Percentiles rank a stretch among this genome's conserved stretches.
These are phyloP conservation scores for Turnix velox DNA, from an alignment of 2,113 vertebrate species.

Conservation along the genomic window DNA sequence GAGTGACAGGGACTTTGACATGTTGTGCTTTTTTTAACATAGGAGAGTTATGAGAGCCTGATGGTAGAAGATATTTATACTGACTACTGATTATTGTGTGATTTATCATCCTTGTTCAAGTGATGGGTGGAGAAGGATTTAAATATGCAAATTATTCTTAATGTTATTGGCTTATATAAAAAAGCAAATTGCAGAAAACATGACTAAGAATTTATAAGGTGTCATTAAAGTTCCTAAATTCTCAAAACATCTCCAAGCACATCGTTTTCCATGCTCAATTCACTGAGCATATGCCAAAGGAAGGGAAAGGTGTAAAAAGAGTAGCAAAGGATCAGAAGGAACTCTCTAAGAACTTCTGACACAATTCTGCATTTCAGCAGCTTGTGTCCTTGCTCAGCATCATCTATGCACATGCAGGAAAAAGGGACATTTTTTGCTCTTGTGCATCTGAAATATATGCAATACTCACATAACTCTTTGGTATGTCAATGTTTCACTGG, in stretches of 20 bases:
- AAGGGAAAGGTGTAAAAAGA: background rate
- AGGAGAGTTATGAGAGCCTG: background rate
- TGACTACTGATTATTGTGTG: background rate
- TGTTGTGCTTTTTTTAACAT: background rate
- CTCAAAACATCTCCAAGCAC: background rate
- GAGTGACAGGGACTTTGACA: background rate
- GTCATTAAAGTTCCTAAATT: background rate
- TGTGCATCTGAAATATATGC: background rate
- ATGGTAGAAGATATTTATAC: background rate
- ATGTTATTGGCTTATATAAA: background rate
- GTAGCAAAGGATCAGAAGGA: background rate
- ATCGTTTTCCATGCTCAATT: background rate
- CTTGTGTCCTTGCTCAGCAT: accelerated
- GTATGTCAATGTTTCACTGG: background rate
- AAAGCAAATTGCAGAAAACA: background rate
- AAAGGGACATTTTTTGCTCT: background rate
- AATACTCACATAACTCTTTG: background rate
- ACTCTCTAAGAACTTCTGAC: background rate
- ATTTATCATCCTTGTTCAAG: background rate
- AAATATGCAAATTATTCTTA: background rate
- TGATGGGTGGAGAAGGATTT: background rate
- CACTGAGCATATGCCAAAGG: background rate
- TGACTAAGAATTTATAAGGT: background rate
- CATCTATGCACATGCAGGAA: background rate
- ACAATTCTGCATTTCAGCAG: background rate